Conservation (phyloP, 2,888 invertebrate species). For the Microctonus hyperodae region DNA sequence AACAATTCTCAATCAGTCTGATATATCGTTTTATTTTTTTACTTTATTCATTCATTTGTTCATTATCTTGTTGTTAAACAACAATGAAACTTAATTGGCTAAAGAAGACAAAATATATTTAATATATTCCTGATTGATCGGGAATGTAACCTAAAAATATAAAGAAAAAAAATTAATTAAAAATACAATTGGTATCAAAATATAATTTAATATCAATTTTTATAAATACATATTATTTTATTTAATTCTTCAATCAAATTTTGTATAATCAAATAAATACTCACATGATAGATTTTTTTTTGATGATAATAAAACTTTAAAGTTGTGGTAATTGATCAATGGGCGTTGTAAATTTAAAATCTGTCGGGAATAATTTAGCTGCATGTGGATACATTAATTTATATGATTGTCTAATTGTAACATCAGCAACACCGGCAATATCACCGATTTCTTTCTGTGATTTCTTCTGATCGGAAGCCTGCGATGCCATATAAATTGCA, state of each 20-base stretch:
- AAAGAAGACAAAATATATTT: too few relatives aligned
- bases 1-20: slow-evolving; percentile 9
- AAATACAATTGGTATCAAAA: not conserved
- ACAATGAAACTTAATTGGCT: too few relatives aligned
- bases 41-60: not conserved
- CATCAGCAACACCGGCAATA: slow-evolving; percentile 97
- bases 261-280: too few relatives aligned
- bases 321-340: slow-evolving; percentile 92
- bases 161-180: slow-evolving; percentile 1
- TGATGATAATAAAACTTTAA: slow-evolving; percentile 62
- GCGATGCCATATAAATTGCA: slow-evolving; percentile 99
- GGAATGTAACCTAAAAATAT: slow-evolving; percentile 34
- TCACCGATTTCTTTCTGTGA: slow-evolving; percentile 98
- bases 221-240: too few relatives aligned
- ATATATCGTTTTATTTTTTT: not conserved
- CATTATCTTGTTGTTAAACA: too few relatives aligned
- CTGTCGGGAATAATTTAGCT: slow-evolving; percentile 90
- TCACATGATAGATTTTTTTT: too few relatives aligned
- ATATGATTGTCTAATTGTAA: slow-evolving; percentile 96
- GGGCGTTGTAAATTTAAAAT: slow-evolving; percentile 94
- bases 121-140: slow-evolving; percentile 18
- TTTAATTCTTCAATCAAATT: too few relatives aligned
- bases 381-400: slow-evolving; percentile 97
- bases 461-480: slow-evolving; percentile 93
- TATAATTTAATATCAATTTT: not conserved